A percentile compares a stretch with the other conserved stretches of the same genome.
phyloP scores from a whole-genome alignment of 1,140 invertebrate species.

The Bombus fervidus region DNA sequence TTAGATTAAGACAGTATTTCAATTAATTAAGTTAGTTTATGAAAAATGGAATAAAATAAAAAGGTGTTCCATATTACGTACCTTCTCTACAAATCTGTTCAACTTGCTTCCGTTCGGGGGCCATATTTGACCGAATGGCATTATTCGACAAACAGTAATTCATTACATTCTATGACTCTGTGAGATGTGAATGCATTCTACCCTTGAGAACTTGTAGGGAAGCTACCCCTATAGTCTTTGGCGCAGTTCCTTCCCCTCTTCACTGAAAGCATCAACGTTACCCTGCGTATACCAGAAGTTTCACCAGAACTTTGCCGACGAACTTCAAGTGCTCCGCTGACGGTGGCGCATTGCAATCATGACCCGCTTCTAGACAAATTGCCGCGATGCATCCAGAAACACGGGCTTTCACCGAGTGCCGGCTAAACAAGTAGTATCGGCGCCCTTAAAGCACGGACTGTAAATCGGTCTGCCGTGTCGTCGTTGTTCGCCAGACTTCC shows the following conservation, averaged over 20 bases:
- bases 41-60: neutral
- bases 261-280: slow-evolving; percentile 38
- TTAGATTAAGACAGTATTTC: neutral
- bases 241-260: slow-evolving; percentile 38
- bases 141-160: slow-evolving; percentile 75
- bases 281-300: slow-evolving; percentile 41
- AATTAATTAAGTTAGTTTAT: neutral
- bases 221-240: slow-evolving; percentile 49
- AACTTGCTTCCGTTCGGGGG: slow-evolving; percentile 56
- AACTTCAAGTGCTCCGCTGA: slow-evolving; percentile 59
- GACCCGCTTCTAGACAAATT: slow-evolving; percentile 66
- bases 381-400: slow-evolving; percentile 39
- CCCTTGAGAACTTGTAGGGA: slow-evolving; percentile 56
- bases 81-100: slow-evolving; percentile 65
- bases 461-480: neutral
- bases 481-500: neutral
- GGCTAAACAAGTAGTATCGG: slow-evolving; percentile 24
- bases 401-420: slow-evolving; percentile 29
- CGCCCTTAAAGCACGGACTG: slow-evolving; percentile 39
- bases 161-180: slow-evolving; percentile 71
- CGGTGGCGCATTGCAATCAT: slow-evolving; percentile 63
- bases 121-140: slow-evolving; percentile 53
- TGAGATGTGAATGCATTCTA: slow-evolving; percentile 68
- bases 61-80: neutral
- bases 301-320: slow-evolving; percentile 54